Percentiles rank a stretch among this genome's conserved stretches.
phyloP scores from a whole-genome alignment of 2,797 vertebrate species.

The Phoeniculus purpureus region DNA sequence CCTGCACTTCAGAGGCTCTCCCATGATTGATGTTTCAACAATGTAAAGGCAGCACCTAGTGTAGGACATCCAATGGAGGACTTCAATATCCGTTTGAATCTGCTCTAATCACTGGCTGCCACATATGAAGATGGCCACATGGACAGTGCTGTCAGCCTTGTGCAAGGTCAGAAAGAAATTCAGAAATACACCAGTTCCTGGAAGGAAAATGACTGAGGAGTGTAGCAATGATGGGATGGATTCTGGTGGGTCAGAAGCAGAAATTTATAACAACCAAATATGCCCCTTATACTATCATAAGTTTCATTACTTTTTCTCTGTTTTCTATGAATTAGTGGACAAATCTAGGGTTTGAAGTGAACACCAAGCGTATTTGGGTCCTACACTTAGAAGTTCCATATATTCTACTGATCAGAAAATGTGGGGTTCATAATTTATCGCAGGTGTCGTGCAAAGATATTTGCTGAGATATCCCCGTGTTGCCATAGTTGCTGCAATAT shows the following conservation, averaged over 20 bases:
- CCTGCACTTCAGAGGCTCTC: background rate
- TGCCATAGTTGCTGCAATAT: background rate
- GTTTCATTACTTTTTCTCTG: background rate
- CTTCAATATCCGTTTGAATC: background rate
- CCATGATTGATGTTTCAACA: background rate
- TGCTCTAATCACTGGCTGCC: background rate
- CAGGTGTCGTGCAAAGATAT: background rate
- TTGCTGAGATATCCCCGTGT: background rate
- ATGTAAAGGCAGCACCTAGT: background rate
- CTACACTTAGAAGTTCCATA: rapidly evolving
- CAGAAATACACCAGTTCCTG: background rate
- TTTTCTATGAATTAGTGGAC: background rate
- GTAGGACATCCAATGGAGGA: background rate
- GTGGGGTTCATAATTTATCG: background rate
- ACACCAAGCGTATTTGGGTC: background rate
- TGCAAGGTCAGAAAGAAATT: background rate
- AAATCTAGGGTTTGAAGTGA: background rate
- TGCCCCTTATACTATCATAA: background rate
- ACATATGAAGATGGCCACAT: background rate
- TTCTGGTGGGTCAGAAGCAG: background rate
- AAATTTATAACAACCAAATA: background rate
- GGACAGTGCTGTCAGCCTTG: background rate
- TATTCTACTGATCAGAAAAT: background rate
- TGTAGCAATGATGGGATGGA: background rate
- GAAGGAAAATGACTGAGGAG: background rate